phyloP scores from a whole-genome alignment of 2,113 vertebrate species.

The Poeciliopsis turrubarensis region DNA sequence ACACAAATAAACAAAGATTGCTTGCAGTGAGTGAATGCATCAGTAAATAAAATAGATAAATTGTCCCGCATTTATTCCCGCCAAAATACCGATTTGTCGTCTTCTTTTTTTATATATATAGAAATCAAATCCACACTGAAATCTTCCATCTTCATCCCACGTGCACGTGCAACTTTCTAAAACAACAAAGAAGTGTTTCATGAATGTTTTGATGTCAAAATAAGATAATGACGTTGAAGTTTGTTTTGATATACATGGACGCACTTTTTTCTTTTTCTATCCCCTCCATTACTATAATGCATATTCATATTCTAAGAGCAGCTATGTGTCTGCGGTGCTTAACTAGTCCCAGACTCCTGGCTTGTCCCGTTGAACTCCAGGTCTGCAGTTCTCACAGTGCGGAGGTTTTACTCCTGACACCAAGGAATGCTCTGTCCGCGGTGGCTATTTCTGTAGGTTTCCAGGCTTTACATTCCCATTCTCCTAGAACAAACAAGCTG shows the following conservation, averaged over 20 bases:
- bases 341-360: slow-evolving; percentile 37
- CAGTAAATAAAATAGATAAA: neutral
- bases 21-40: neutral
- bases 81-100: neutral
- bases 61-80: neutral
- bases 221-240: neutral
- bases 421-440: slow-evolving; percentile 57
- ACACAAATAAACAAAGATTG: too few relatives aligned
- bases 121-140: neutral
- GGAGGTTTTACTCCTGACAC: slow-evolving; percentile 63
- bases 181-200: neutral
- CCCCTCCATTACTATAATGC: neutral
- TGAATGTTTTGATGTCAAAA: too few relatives aligned
- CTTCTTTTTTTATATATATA: neutral
- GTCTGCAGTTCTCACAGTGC: slow-evolving; percentile 26
- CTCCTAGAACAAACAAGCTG: slow-evolving; percentile 53
- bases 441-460: slow-evolving; percentile 66
- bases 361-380: neutral
- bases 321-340: neutral
- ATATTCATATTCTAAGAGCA: neutral
- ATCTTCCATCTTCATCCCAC: neutral
- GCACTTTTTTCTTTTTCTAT: neutral
- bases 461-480: slow-evolving; percentile 62
- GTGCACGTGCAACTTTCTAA: neutral
- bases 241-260: neutral